Evolutionary conservation across 2,797 vertebrate genomes (phyloP).

Genomic region (Betta splendens): DNA sequence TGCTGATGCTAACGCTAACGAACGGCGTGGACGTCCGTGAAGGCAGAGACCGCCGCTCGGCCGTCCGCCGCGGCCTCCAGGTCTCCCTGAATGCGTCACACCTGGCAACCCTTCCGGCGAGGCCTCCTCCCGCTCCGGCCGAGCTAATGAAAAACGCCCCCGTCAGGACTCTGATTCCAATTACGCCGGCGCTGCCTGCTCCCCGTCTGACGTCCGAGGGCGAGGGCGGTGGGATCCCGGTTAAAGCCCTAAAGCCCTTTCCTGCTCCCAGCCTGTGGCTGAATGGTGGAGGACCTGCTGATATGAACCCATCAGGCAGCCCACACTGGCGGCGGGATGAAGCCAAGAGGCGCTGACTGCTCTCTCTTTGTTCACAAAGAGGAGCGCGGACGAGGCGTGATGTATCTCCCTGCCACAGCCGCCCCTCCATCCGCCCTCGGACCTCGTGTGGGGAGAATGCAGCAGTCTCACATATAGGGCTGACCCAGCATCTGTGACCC

Average conservation of each 20-base stretch:
- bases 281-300: slow-evolving; percentile 44
- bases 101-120: slow-evolving; percentile 28
- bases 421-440: slow-evolving; percentile 41
- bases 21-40: slow-evolving; percentile 40
- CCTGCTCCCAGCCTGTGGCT: slow-evolving; percentile 45
- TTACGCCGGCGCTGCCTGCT: slow-evolving; percentile 32
- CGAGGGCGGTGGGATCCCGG: slow-evolving; percentile 25
- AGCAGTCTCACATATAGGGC: slow-evolving; percentile 49
- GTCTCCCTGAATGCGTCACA: slow-evolving; percentile 46
- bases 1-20: slow-evolving; percentile 55
- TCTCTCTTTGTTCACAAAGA: slow-evolving; percentile 61
- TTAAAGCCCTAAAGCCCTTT: slow-evolving; percentile 52
- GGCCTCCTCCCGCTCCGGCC: slow-evolving; percentile 28
- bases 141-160: slow-evolving; percentile 25
- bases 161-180: slow-evolving; percentile 26
- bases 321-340: slow-evolving; percentile 43
- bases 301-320: slow-evolving; percentile 59
- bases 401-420: slow-evolving; percentile 51
- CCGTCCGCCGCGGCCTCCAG: slow-evolving; percentile 28
- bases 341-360: slow-evolving; percentile 47
- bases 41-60: slow-evolving; percentile 38
- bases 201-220: slow-evolving; percentile 24
- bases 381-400: slow-evolving; percentile 43
- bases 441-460: slow-evolving; percentile 42
- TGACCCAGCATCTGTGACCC: slow-evolving; percentile 54